Evolutionary conservation across 2,797 vertebrate genomes (phyloP), one percentile per base, ranked within the genome.

Genomic region (Hypotaenidia philippensis): DNA sequence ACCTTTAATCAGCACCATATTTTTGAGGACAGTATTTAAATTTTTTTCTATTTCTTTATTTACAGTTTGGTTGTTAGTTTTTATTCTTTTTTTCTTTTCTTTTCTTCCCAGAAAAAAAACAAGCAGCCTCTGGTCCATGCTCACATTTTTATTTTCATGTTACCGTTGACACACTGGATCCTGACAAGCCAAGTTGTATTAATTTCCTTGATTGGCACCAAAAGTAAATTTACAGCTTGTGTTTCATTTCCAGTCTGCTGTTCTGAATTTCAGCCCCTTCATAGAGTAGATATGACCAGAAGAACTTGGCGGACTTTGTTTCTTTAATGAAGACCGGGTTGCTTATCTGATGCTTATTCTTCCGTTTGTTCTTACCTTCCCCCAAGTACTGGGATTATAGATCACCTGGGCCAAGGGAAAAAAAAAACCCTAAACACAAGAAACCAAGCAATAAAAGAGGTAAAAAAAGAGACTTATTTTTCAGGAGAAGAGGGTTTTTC

Each of bases 1-100:
- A 64, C 40, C 18, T 69, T 40, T 94, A 91, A 94, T 94, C 79
- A 93, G 78, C 92, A 82, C 89, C 89, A 74, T 26, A 55, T 95
- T 97, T 97, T 87, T 84, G 68, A 71, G 19, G 52, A 89, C 38
- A 75, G 21, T 70, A 36, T 41, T 47, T 50, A 79, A 21, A 21
- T 69, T 64, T 45, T 60, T 53, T 66, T 45, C 11, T 44, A 11
- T 66, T 70, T 64, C 1, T 74, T 87, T 38, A 4, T 1, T 26
- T 7, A 45, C 1, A 4, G 0, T 23, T 49, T 26, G 13, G 47
- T 53, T 45, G 45, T 13, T 27, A 18, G 41, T 44, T 44, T 44
- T 44, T 44, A 19, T 44, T 44, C 41, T 44, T 44, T 18, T 41
- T 57, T 16, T 40, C 36, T 59, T 34, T 26, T 20, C 40, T 40